Evolutionary conservation across 2,888 invertebrate species (phyloP), one percentile per base, ranked within the genome.

Genomic region (Nemurella pictetii): DNA sequence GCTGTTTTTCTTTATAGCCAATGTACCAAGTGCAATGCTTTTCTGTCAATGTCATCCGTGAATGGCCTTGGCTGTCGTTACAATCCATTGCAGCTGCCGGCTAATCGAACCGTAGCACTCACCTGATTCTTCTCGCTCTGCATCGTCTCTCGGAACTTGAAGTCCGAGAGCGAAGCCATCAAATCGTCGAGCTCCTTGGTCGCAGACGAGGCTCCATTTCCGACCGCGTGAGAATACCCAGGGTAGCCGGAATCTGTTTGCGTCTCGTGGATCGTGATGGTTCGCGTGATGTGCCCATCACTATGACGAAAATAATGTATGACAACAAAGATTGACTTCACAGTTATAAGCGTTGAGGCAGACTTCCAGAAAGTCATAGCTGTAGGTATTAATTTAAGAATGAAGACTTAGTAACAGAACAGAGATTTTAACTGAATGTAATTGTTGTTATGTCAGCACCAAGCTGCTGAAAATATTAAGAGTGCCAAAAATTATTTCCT

Each of bases 141-240:
- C 28, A n/a, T 78, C 4, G 83, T 80, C 83, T 27, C 90, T 91
- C 82, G 36, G 72, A 96, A 98, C 96, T 98, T 98, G 90, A 98
- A 97, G 90, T 98, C 98, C 0, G 98, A 98, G 15, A 99, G 92
- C 5, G 98, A 97, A 0, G 97, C 97, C 98, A 99, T 98, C 86
- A 99, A 93, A 89, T 98, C 98, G 89, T 99, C 98, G 86, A 99
- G 92, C 90, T 99, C 98, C 90, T 95, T 95, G 28, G 98, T 98
- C 55, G 98, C 98, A 86, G 96, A 95, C 84, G 98, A 98, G 28
- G 97, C 96, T 85, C 92, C 88, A 26, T 89, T 88, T 90, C 92
- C 86, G 90, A 91, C 87, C 87, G 88, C 86, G 30, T 55, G 75
- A 5, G 85, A 73, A 27, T 84, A 77, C 15, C 83, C 74, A 29